Base-by-base conservation (phyloP, 2,888 invertebrate genomes). In the Limulus polyphemus region DNA sequence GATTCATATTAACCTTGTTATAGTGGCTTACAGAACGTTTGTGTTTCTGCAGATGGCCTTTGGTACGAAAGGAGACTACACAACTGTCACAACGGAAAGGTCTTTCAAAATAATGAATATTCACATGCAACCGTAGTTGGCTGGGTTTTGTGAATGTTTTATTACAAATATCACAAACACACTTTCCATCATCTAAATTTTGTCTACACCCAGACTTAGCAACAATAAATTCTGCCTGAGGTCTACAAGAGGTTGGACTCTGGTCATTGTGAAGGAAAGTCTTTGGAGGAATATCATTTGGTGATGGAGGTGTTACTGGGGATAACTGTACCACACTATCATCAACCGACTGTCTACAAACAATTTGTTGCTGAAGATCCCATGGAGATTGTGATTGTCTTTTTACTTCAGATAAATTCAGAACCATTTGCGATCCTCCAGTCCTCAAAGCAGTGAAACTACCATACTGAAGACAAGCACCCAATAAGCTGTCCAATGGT, bases 41-140 rank as follows among this genome's bases (percentile, higher is more conserved):
- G 75, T 95, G 95, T 77, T 94, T 94, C 74, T 92, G 90, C 62
- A 95, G 81, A 75, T 92, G 92, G 1, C 92, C 92, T 78, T 90
- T 83, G 52, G 91, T 86, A 72, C 90, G 81, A 75, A 95, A 97
- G 71, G 91, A 90, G 47, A 92, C 87, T 50, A 87, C 88, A 77
- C 95, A 95, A 4, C 90, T 86, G 71, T 91, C 89, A 76, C 95
- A 95, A 69, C 90, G 83, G 75, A 88, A 92, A 59, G 90, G 91
- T 66, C 92, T 82, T 76, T 94, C 94, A 81, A 95, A 86, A 73
- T 91, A 93, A 78, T 97, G 95, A 69, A 94, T 93, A 77, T 95
- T 94, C 76, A 93, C 88, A 78, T 97, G 95, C 67, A 95, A 80
- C 68, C 87, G 83, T 67, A 95, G 80, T 74, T 94, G 93, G 65